Evolutionary conservation across 2,113 vertebrate species (phyloP).

Genomic region (Cyphomyrus discorhynchus): DNA sequence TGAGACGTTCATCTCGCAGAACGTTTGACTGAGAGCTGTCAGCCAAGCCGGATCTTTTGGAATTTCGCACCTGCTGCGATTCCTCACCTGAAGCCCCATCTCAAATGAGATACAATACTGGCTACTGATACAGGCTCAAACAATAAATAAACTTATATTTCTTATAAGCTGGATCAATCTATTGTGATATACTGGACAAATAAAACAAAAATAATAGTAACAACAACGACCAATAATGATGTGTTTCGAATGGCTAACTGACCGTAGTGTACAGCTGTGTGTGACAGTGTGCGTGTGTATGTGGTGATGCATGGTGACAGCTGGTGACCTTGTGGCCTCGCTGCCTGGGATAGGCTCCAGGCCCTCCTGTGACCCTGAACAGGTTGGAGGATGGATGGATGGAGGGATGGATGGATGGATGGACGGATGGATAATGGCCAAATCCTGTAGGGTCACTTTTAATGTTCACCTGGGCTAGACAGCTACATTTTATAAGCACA

Average conservation of each 20-base stretch:
- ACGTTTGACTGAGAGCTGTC: not conserved
- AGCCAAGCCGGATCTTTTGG: not conserved
- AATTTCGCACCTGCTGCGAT: not conserved
- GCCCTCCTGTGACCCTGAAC: not conserved
- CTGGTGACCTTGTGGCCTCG: not conserved
- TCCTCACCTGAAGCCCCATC: not conserved
- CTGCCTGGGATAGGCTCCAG: not conserved
- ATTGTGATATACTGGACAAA: not conserved
- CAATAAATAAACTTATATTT: not conserved
- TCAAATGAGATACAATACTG: not conserved
- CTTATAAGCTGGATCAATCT: not conserved
- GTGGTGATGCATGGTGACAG: not conserved
- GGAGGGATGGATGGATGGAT: not conserved
- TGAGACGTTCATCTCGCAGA: not conserved
- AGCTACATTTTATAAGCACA: not conserved
- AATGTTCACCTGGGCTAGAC: not conserved
- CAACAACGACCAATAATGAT: not conserved
- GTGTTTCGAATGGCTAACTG: not conserved
- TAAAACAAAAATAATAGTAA: not conserved
- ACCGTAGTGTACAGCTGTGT: not conserved
- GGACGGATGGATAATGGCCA: not conserved
- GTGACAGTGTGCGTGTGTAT: not conserved
- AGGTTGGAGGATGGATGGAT: not conserved
- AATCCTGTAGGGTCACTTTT: not conserved
- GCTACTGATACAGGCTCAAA: not conserved